Conservation (phyloP, 2,113 vertebrate species). For the Saccopteryx leptura region DNA sequence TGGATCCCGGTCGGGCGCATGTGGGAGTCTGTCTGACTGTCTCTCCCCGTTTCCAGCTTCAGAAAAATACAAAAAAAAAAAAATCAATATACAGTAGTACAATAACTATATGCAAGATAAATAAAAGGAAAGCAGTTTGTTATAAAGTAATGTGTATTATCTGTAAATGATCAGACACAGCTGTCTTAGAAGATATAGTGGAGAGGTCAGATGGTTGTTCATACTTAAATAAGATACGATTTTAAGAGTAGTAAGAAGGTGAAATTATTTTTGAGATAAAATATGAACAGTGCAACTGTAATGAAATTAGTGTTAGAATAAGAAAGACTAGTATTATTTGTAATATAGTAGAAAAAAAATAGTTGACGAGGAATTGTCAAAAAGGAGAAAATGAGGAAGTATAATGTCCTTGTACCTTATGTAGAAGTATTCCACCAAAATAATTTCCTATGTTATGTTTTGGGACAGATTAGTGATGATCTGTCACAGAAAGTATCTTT, state of each 20-base stretch:
- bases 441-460: background rate
- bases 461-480: background rate
- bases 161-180: background rate
- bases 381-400: background rate
- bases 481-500: background rate
- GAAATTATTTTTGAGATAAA: background rate
- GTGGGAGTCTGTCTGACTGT: too few relatives aligned
- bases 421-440: background rate
- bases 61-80: too few relatives aligned
- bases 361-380: background rate
- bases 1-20: too few relatives aligned
- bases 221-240: background rate
- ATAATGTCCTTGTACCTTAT: background rate
- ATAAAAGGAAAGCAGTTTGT: background rate
- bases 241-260: background rate
- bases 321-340: background rate
- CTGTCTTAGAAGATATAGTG: background rate
- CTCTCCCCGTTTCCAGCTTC: too few relatives aligned
- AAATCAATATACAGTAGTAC: background rate
- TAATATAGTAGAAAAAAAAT: background rate
- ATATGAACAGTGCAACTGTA: background rate
- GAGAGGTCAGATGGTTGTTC: background rate
- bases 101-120: background rate
- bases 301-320: background rate
- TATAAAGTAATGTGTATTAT: background rate